phyloP scores from a whole-genome alignment of 2,888 invertebrate genomes.

The Drosophila leonis region DNA sequence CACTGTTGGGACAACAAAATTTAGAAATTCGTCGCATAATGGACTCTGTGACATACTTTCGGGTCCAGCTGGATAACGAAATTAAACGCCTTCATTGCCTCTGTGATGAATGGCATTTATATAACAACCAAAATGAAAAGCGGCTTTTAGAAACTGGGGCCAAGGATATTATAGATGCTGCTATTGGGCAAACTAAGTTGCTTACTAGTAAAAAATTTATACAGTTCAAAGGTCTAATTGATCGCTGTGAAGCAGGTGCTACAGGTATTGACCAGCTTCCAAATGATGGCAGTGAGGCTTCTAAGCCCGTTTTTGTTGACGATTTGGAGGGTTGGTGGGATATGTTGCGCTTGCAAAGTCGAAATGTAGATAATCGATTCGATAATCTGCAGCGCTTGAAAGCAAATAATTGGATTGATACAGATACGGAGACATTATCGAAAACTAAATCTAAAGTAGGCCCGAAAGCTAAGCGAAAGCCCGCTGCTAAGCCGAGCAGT shows the following conservation, averaged over 20 bases:
- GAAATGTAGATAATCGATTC: conserved; percentile 83
- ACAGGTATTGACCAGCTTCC: conserved; percentile 41
- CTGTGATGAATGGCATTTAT: conserved; percentile 86
- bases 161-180: conserved; percentile 88
- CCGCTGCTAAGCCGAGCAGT: conserved; percentile 59
- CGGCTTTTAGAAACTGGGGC: conserved; percentile 82
- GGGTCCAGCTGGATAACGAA: conserved; percentile 85
- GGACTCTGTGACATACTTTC: conserved; percentile 81
- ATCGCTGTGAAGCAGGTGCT: conserved; percentile 80
- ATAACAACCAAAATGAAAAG: conserved; percentile 73
- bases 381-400: conserved; percentile 79
- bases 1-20: neutral
- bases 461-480: conserved; percentile 35
- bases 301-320: conserved; percentile 84
- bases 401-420: conserved; percentile 82
- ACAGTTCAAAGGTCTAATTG: conserved; percentile 88
- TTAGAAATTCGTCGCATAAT: conserved; percentile 51
- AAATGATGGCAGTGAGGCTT: conserved; percentile 73
- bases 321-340: conserved; percentile 90
- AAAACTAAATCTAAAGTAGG: conserved; percentile 19
- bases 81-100: conserved; percentile 85
- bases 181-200: conserved; percentile 91
- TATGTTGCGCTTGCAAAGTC: conserved; percentile 87
- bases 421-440: conserved; percentile 56
- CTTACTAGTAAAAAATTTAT: conserved; percentile 90